Base-by-base conservation (phyloP, 1,140 invertebrate species). In the Lepidurus arcticus region DNA sequence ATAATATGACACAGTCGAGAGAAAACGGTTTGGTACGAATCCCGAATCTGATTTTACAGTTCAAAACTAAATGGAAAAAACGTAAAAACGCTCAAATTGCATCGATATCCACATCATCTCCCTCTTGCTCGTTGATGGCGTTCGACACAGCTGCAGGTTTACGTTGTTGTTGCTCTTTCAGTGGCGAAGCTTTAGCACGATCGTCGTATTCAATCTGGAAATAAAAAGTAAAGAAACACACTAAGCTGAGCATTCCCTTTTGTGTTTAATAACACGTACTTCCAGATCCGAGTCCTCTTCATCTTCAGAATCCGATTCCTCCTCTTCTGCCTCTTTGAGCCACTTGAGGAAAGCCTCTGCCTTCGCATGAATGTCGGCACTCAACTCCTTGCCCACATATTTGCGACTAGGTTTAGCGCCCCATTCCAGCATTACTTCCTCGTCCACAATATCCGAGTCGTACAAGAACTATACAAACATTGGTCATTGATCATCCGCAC, bases 301-400 rank as follows among this genome's bases (percentile, higher is more conserved):
- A 26, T 91, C 89, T 7, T 88, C 89, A 42, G 91, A 90, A 16
- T 90, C 90, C 44, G 89, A 90, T 76, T 93, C 92, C 84, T 98
- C 95, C 85, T 97, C 96, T 82, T 98, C 96, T 78, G 98, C 97
- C 86, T 99, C 94, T 84, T 95, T 91, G 73, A 99, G 89, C 98
- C 98, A 99, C 82, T 92, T 95, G 10, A 99, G 90, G 85, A 99
- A 98, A 53, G 95, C 95, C 82, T 92, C 90, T 74, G 95, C 96
- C 83, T 94, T 93, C 65, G 92, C 90, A 81, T 96, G 94, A 84
- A 99, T 97, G 83, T 98, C 95, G 79, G 93, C 90, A 76, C 92
- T 92, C 77, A 98, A 85, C 83, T 98, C 94, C 83, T 95, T 96
- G 7, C 90, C 89, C 7, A 98, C 95, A 85, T 96, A 97, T 85